A percentile compares a stretch with the other conserved stretches of the same genome.
Conservation (phyloP, 2,113 vertebrate genomes). For the Percopsis transmontana region DNA sequence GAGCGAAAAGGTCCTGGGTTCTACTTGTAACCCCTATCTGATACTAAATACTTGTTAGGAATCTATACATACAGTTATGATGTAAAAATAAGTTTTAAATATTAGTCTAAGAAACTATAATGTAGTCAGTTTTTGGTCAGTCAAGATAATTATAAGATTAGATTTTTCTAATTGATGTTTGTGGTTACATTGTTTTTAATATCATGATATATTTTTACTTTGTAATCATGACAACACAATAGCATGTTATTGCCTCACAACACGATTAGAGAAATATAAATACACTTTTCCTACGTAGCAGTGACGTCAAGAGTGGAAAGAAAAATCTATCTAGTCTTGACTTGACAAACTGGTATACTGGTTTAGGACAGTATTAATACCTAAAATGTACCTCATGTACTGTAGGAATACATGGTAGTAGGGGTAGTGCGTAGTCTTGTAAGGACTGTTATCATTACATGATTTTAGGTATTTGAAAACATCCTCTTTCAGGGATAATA, state of each 20-base stretch:
- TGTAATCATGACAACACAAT: neutral
- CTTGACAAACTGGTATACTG: too few species aligned
- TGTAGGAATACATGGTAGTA: too few species aligned
- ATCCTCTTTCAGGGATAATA: too few species aligned
- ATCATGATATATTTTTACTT: neutral
- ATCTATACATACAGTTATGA: neutral
- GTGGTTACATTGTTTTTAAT: neutral
- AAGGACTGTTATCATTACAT: too few species aligned
- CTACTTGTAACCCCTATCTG: neutral
- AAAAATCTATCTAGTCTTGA: neutral
- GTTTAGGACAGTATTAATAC: too few species aligned
- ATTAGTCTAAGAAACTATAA: neutral
- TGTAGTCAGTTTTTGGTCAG: neutral
- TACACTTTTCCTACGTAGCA: slow-evolving; percentile 23
- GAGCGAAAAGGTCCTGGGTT: neutral
- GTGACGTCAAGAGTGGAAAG: slow-evolving; percentile 5
- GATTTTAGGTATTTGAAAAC: too few species aligned
- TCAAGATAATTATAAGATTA: too few species aligned
- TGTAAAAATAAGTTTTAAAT: neutral
- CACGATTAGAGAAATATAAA: slow-evolving; percentile 44
- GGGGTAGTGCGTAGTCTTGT: too few species aligned
- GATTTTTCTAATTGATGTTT: neutral
- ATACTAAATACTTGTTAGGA: too few species aligned
- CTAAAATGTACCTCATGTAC: too few species aligned
- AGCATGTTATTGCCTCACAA: slow-evolving; percentile 8